A percentile compares a stretch with the other conserved stretches of the same genome.
Conservation (phyloP, 2,888 invertebrate species). For the Helleia helle region DNA sequence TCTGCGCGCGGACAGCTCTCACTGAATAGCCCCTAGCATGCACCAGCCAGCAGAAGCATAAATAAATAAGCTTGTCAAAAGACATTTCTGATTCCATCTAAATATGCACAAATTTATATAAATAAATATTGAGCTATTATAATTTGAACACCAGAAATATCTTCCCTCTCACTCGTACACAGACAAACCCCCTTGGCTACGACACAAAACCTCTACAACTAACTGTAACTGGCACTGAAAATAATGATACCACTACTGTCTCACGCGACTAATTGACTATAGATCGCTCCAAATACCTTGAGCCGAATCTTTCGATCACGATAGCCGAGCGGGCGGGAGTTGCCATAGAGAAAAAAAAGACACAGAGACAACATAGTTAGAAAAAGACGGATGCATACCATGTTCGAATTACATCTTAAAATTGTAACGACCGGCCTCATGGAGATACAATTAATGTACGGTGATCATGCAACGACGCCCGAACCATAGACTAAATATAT, state of each 20-base stretch:
- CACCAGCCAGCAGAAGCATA: no score
- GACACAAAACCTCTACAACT: constrained; percentile 61
- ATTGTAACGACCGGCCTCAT: constrained; percentile 15
- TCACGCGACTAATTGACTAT: constrained; percentile 26
- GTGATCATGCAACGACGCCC: constrained; percentile 38
- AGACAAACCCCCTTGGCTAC: constrained; percentile 73
- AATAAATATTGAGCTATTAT: no score
- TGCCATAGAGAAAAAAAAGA: constrained; percentile 81
- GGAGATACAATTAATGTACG: constrained; percentile 32
- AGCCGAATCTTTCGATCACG: constrained; percentile 75
- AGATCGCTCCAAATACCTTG: constrained; percentile 45
- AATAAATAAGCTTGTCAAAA: constrained; percentile 1
- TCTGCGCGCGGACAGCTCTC: no score
- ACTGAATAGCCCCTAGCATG: no score
- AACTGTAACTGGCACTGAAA: constrained; percentile 53
- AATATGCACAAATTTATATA: no score
- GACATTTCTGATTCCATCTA: constrained; percentile 2
- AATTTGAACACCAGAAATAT: constrained; percentile 39
- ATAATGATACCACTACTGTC: constrained; percentile 55
- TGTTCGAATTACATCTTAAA: constrained; percentile 32
- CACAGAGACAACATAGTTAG: constrained; percentile 79
- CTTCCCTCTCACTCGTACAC: constrained; percentile 45
- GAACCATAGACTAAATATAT: constrained; percentile 15
- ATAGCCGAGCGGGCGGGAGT: constrained; percentile 76
- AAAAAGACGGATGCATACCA: constrained; percentile 73